Evolutionary conservation across 2,888 invertebrate genomes (phyloP).

Genomic region (Stomorhina lunata): DNA sequence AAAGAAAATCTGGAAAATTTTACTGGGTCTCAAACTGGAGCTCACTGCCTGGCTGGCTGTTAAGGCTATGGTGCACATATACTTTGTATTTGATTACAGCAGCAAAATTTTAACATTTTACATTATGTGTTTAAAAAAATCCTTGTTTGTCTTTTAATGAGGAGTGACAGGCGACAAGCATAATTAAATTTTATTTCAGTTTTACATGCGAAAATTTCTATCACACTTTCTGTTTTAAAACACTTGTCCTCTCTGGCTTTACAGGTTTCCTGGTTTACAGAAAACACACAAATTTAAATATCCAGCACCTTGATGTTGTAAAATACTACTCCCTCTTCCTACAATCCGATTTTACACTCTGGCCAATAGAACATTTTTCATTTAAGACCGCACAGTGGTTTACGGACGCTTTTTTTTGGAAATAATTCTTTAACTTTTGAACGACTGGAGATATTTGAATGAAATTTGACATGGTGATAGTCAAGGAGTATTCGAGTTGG

Average conservation of each 20-base stretch:
- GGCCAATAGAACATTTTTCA: not conserved
- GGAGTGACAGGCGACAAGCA: slow-evolving; percentile 78
- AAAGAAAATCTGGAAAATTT: too few species aligned
- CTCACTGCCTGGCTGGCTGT: slow-evolving; percentile 6
- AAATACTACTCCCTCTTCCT: not conserved
- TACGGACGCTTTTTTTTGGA: too few species aligned
- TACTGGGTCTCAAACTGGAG: too few species aligned
- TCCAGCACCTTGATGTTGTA: not conserved
- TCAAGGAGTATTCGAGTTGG: too few species aligned
- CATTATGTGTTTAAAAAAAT: slow-evolving; percentile 35
- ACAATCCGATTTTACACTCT: not conserved
- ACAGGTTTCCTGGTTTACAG: not conserved
- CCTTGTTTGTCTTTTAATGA: slow-evolving; percentile 71
- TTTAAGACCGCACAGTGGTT: too few species aligned
- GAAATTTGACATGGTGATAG: too few species aligned
- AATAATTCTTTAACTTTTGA: too few species aligned
- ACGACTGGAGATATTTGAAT: too few species aligned
- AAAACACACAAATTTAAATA: not conserved
- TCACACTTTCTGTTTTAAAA: slow-evolving; percentile 32
- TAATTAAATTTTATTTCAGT: slow-evolving; percentile 78
- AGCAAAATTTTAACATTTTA: not conserved
- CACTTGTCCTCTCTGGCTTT: not conserved
- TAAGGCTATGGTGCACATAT: not conserved
- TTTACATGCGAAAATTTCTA: slow-evolving; percentile 73
- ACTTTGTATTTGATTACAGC: slow-evolving; percentile 39